Evolutionary conservation across 1,140 invertebrate genomes (phyloP).

Genomic region (Physella acuta): DNA sequence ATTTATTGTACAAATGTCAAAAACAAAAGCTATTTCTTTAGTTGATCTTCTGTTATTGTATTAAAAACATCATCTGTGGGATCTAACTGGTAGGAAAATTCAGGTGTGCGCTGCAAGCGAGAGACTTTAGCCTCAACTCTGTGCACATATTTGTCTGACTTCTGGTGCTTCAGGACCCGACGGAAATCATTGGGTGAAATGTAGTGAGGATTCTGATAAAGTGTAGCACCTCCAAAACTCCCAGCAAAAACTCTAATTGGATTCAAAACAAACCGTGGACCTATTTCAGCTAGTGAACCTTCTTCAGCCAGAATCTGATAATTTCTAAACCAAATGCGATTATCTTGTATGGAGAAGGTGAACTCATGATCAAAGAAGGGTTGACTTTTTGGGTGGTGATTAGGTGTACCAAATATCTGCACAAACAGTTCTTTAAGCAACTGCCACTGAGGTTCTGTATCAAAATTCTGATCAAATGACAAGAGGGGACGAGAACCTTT

Average conservation of each 20-base stretch:
- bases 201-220: constrained; percentile 94
- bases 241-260: constrained; percentile 89
- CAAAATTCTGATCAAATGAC: constrained; percentile 92
- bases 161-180: constrained; percentile 70
- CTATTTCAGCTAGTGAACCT: constrained; percentile 93
- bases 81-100: constrained; percentile 10
- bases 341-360: constrained; percentile 88
- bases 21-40: no score
- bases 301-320: constrained; percentile 97
- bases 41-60: background rate
- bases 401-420: constrained; percentile 88
- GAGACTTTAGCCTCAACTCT: constrained; percentile 76
- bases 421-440: constrained; percentile 87
- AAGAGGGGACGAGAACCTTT: constrained; percentile 90
- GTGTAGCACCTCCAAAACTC: constrained; percentile 87
- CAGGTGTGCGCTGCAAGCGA: constrained; percentile 44
- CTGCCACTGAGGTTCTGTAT: constrained; percentile 75
- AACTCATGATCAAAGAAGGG: constrained; percentile 99
- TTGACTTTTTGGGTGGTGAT: constrained; percentile 96
- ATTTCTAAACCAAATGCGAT: constrained; percentile 97
- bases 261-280: constrained; percentile 93
- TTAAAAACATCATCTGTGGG: constrained; percentile 20
- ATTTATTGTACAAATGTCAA: no score
- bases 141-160: constrained; percentile 76
- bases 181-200: constrained; percentile 84